Evolutionary conservation across 2,888 invertebrate genomes (phyloP).

Genomic region (Masnerella sp.): DNA sequence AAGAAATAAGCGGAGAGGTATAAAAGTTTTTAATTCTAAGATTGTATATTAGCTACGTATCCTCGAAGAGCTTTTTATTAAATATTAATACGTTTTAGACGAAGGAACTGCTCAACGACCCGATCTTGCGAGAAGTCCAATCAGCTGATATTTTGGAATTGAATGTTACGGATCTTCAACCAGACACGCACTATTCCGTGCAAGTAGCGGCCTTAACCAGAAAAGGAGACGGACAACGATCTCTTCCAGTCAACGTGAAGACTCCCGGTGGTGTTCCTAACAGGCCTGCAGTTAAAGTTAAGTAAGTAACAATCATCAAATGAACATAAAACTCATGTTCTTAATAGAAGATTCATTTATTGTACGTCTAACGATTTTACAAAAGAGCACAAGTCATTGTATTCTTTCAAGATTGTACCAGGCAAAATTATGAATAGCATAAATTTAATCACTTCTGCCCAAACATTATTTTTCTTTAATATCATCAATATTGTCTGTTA

Average conservation of each 20-base stretch:
- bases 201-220: constrained; percentile 94
- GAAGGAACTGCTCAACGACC: constrained; percentile 88
- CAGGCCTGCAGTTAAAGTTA: constrained; percentile 88
- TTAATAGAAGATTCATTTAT: too few relatives aligned
- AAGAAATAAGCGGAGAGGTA: constrained; percentile 92
- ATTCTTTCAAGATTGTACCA: too few relatives aligned
- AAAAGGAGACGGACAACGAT: constrained; percentile 97
- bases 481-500: too few relatives aligned
- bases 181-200: constrained; percentile 95
- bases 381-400: too few relatives aligned
- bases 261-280: constrained; percentile 97
- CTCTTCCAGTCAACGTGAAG: constrained; percentile 89
- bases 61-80: too few relatives aligned
- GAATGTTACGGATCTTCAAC: constrained; percentile 93
- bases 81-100: constrained; percentile 79
- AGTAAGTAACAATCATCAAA: constrained; percentile 79
- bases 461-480: too few relatives aligned
- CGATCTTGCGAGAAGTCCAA: constrained; percentile 91
- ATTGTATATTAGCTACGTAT: too few relatives aligned
- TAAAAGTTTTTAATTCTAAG: too few relatives aligned
- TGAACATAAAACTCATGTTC: neutral
- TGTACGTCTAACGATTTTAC: too few relatives aligned
- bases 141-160: constrained; percentile 87
- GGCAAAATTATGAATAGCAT: too few relatives aligned
- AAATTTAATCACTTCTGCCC: too few relatives aligned